A percentile compares a stretch with the other conserved stretches of the same genome.
Evolutionary conservation across 2,797 vertebrate species (phyloP).

Genomic region (Helostoma temminkii): DNA sequence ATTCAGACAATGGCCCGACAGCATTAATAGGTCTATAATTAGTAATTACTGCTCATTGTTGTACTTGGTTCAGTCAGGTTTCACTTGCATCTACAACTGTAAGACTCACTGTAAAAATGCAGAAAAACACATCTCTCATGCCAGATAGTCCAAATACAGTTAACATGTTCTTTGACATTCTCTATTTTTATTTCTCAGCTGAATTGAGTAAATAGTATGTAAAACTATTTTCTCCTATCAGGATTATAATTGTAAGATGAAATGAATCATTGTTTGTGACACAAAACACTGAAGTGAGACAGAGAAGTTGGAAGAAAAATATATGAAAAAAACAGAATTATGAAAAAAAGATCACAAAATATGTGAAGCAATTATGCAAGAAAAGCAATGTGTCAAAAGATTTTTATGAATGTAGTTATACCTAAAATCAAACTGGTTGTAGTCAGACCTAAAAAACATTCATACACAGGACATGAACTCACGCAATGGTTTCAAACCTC

Average conservation of each 20-base stretch:
- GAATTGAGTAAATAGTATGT: slow-evolving; percentile 62
- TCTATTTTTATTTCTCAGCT: too few species aligned
- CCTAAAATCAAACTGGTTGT: slow-evolving; percentile 44
- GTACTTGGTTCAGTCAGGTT: not conserved
- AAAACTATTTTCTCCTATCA: slow-evolving; percentile 52
- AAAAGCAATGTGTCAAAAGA: slow-evolving; percentile 53
- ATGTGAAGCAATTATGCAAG: slow-evolving; percentile 28
- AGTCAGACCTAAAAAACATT: too few species aligned
- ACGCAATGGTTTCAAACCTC: too few species aligned
- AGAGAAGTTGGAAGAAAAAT: slow-evolving; percentile 4
- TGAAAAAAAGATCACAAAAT: slow-evolving; percentile 18
- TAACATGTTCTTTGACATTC: slow-evolving; percentile 45
- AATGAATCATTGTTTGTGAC: slow-evolving; percentile 53
- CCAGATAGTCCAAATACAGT: slow-evolving; percentile 66
- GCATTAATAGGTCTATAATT: not conserved
- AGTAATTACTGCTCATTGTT: not conserved
- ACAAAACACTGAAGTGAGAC: slow-evolving; percentile 1
- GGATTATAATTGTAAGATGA: slow-evolving; percentile 64
- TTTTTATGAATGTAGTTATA: slow-evolving; percentile 49
- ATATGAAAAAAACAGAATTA: slow-evolving; percentile 14
- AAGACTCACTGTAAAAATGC: too few species aligned
- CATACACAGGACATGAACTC: slow-evolving; percentile 15
- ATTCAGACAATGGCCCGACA: too few species aligned
- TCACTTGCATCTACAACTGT: too few species aligned
- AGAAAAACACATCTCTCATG: too few species aligned